Evolutionary conservation across 1,140 invertebrate genomes (phyloP), one percentile per base, ranked within the genome.

Genomic region (Heliconius hewitsoni): DNA sequence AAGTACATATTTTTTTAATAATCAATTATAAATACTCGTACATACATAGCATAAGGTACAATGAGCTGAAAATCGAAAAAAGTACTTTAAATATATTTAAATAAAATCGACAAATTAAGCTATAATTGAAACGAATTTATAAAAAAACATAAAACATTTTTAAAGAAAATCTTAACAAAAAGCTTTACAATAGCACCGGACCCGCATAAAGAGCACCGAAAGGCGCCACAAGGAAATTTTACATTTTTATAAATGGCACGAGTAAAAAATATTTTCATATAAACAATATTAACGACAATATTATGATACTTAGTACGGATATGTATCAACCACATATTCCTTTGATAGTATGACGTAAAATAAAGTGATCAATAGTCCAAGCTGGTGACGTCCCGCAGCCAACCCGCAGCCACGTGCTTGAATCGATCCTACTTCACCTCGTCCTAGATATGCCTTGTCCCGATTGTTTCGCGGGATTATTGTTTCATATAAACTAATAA

Each of bases 351-450:
- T 60, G 9, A 60, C 9, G 55, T 73, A 50, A 75, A 52, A 46
- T 73, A 52, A 23, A 37, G 50, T 55, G 76, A 78, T 52, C 16
- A 52, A 52, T 52, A 18, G 50, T 52, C 18, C 18, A 52, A 52
- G 42, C 42, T 52, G 6, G 74, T 76, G 80, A 81, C 77, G 39
- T 55, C 42, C 73, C 78, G 60, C 73, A 74, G 57, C 34, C 23
- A 42, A 72, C 37, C 73, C 42, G 75, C 79, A 71, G 18, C 50
- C 50, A 52, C 50, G 50, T 52, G 50, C 60, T 23, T 57, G 42
- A 71, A 50, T 70, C 34, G 57, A 37, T 37, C 74, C 57, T 37
- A 60, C 9, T 37, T 76, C 60, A 66, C 74, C 55, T 30, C 23
- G 74, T 39, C 55, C 55, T 75, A 75, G 55, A 75, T 75, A 52